phyloP scores from a whole-genome alignment of 2,888 invertebrate genomes.

The Tetragnatha montana region DNA sequence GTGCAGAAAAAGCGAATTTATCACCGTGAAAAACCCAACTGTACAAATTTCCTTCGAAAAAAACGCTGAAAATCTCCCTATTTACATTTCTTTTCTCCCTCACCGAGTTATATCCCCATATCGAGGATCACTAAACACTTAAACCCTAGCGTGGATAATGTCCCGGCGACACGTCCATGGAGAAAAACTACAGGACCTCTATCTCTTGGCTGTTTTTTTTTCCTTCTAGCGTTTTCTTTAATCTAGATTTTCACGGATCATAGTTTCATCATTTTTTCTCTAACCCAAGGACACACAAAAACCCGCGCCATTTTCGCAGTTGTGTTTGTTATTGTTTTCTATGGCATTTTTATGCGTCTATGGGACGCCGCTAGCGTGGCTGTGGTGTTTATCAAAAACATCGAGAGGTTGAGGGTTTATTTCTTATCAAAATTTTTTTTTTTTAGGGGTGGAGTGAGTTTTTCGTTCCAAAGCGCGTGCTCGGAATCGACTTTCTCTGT shows the following conservation, averaged over 20 bases:
- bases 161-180: neutral
- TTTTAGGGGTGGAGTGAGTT: neutral
- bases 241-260: conserved; percentile 1
- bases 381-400: neutral
- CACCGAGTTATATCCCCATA: neutral
- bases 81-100: neutral
- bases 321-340: neutral
- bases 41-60: neutral
- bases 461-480: neutral
- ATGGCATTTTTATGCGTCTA: neutral
- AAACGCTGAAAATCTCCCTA: neutral
- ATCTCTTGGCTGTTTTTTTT: neutral
- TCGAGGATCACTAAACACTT: neutral
- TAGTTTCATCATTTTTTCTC: neutral
- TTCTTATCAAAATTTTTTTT: too few species aligned
- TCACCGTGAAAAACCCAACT: too few species aligned
- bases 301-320: neutral
- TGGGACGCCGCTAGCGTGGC: neutral
- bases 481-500: neutral
- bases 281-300: neutral
- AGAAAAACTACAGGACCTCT: neutral
- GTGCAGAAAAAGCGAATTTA: too few species aligned
- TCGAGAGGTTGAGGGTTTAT: neutral
- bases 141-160: neutral
- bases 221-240: neutral